These are phyloP conservation scores for Danaus chrysippus DNA, from an alignment of 2,888 invertebrate genomes.

Conservation along the genomic window DNA sequence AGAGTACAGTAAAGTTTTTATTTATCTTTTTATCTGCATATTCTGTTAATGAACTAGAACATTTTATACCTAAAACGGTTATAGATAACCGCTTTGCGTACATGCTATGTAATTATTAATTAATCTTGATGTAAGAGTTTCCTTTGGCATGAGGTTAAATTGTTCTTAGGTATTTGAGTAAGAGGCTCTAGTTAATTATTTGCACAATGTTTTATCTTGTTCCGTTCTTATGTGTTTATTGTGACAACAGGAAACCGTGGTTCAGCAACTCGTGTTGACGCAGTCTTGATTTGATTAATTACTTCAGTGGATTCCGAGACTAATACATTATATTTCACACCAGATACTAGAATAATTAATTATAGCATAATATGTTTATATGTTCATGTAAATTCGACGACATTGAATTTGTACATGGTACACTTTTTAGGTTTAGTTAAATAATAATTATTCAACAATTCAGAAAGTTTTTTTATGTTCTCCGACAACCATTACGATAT, in stretches of 20 bases:
- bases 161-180: slow-evolving; percentile 31
- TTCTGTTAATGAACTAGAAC: slow-evolving; percentile 3
- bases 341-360: too few relatives aligned
- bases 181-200: slow-evolving; percentile 47
- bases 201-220: slow-evolving; percentile 33
- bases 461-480: too few relatives aligned
- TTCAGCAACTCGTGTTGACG: background rate
- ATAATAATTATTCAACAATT: too few relatives aligned
- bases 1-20: background rate
- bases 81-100: background rate
- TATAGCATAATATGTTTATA: too few relatives aligned
- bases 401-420: too few relatives aligned
- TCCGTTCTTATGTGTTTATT: slow-evolving; percentile 21
- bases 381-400: too few relatives aligned
- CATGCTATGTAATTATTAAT: slow-evolving; percentile 6
- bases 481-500: too few relatives aligned
- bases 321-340: too few relatives aligned
- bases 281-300: background rate
- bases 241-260: slow-evolving; percentile 7
- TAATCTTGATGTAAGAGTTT: slow-evolving; percentile 16
- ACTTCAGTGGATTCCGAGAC: background rate
- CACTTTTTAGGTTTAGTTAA: too few relatives aligned
- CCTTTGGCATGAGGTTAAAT: slow-evolving; percentile 17
- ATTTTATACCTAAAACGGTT: background rate
- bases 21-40: background rate